Evolutionary conservation across 2,113 vertebrate genomes (phyloP).

Genomic region (Corydoras maculifer): DNA sequence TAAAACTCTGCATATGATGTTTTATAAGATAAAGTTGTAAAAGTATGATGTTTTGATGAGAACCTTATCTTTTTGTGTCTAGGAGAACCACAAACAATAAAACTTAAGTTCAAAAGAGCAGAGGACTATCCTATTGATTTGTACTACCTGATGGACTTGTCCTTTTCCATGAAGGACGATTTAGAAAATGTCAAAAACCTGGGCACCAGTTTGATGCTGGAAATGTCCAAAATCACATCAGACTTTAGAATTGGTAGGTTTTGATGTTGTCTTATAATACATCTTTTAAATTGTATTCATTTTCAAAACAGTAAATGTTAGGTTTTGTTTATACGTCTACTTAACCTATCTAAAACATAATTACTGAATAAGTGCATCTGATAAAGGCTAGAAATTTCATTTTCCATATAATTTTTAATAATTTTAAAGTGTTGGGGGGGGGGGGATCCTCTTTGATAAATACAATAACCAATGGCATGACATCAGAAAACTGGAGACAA

Average conservation of each 20-base stretch:
- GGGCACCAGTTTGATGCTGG: constrained; percentile 81
- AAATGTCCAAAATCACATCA: constrained; percentile 90
- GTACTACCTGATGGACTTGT: constrained; percentile 97
- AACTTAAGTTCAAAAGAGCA: constrained; percentile 89
- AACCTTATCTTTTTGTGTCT: constrained; percentile 16
- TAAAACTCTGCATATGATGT: no score
- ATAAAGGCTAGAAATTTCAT: no score
- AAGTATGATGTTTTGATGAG: background rate
- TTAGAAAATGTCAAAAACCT: constrained; percentile 96
- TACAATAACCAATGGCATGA: no score
- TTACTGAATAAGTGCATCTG: no score
- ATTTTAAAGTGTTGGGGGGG: no score
- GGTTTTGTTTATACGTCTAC: no score
- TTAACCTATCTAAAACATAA: no score
- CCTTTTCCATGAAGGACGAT: constrained; percentile 96
- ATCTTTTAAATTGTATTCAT: no score
- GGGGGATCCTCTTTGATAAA: no score
- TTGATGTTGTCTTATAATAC: background rate
- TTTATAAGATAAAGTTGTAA: background rate
- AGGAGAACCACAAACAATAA: constrained; percentile 88
- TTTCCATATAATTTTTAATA: no score
- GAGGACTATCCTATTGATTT: constrained; percentile 98
- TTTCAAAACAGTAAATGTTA: no score
- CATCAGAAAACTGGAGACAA: no score
- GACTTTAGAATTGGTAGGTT: constrained; percentile 89